phyloP scores from a whole-genome alignment of 2,888 invertebrate genomes.

The Trisateles emortualis region DNA sequence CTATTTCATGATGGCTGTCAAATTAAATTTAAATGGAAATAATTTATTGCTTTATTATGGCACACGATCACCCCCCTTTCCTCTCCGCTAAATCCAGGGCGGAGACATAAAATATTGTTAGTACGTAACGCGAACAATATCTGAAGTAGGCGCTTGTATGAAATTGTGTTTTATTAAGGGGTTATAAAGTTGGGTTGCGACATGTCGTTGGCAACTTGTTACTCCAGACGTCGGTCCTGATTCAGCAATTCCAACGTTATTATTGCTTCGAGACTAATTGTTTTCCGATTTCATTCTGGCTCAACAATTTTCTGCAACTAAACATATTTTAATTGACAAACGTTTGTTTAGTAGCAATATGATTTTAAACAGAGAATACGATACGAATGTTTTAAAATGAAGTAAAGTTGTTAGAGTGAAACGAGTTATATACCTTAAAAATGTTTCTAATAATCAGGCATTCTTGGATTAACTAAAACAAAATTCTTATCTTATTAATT shows the following conservation, averaged over 20 bases:
- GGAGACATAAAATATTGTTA: slow-evolving; percentile 81
- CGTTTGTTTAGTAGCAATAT: slow-evolving; percentile 42
- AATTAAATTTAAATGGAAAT: slow-evolving; percentile 85
- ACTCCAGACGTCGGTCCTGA: slow-evolving; percentile 68
- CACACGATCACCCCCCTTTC: slow-evolving; percentile 75
- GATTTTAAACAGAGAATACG: slow-evolving; percentile 31
- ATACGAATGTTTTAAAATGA: no score
- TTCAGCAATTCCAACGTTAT: slow-evolving; percentile 68
- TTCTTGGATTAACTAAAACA: no score
- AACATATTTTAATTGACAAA: slow-evolving; percentile 59
- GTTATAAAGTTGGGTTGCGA: slow-evolving; percentile 80
- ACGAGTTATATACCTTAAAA: no score
- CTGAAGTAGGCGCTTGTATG: slow-evolving; percentile 72
- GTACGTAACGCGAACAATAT: slow-evolving; percentile 69
- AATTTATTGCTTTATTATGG: slow-evolving; percentile 84
- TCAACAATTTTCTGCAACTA: slow-evolving; percentile 59
- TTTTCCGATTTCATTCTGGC: slow-evolving; percentile 72
- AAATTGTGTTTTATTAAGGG: slow-evolving; percentile 85
- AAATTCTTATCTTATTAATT: no score
- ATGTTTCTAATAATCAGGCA: no score
- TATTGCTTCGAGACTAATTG: slow-evolving; percentile 75
- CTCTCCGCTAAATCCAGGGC: slow-evolving; percentile 75
- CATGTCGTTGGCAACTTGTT: slow-evolving; percentile 81
- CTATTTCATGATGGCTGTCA: slow-evolving; percentile 79
- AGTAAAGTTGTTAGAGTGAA: no score